Evolutionary conservation across 2,113 vertebrate genomes (phyloP).

Genomic region (Hepsetus odoe): DNA sequence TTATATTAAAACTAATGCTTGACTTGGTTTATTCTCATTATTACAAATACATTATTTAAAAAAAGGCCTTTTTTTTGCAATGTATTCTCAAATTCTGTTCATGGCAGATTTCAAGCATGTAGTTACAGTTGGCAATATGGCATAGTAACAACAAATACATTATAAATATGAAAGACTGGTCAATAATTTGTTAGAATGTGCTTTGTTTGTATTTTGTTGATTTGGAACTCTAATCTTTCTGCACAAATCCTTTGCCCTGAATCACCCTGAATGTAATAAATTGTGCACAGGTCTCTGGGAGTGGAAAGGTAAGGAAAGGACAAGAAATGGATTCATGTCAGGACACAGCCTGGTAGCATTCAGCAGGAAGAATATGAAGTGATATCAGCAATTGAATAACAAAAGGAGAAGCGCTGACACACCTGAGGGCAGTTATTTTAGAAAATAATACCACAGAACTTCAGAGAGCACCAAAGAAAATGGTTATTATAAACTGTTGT

Average conservation of each 20-base stretch:
- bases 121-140: not conserved
- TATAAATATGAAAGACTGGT: not conserved
- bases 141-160: not conserved
- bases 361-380: not conserved
- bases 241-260: conserved; percentile 30
- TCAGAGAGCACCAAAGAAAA: too few species aligned
- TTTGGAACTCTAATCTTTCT: conserved; percentile 12
- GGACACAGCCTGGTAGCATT: not conserved
- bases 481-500: too few species aligned
- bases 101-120: too few species aligned
- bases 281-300: not conserved
- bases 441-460: too few species aligned
- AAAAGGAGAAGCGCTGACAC: not conserved
- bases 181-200: not conserved
- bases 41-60: not conserved
- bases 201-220: not conserved
- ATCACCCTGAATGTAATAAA: not conserved
- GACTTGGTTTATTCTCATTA: not conserved
- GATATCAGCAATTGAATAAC: not conserved
- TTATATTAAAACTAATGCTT: not conserved
- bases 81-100: too few species aligned
- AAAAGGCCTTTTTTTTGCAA: too few species aligned
- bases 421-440: too few species aligned
- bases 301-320: not conserved
- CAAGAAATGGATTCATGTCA: not conserved